Conservation (phyloP, 1,140 invertebrate species). For the Pinna nobilis region DNA sequence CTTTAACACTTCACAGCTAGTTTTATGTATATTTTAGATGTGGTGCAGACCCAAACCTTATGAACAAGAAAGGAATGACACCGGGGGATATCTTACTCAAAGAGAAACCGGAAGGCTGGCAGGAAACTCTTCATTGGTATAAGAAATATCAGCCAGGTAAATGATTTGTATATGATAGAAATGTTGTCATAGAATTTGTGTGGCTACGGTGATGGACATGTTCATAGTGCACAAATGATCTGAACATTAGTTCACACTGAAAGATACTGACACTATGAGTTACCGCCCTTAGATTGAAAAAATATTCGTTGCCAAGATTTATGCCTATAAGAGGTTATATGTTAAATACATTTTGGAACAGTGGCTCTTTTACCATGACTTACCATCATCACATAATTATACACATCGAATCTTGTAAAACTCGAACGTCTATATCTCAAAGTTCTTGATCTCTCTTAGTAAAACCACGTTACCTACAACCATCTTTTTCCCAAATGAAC, state of each 20-base stretch:
- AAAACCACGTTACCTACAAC: too few species aligned
- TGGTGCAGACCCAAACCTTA: conserved; percentile 40
- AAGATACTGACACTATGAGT: not conserved
- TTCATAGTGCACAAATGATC: not conserved
- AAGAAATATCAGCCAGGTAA: conserved; percentile 51
- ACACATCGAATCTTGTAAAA: too few species aligned
- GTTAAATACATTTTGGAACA: too few species aligned
- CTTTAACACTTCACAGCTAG: not conserved
- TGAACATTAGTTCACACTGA: not conserved
- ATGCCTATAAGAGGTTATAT: too few species aligned
- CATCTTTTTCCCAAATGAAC: too few species aligned
- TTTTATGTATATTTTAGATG: conserved; percentile 34
- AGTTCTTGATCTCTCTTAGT: too few species aligned
- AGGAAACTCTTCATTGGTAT: conserved; percentile 44
- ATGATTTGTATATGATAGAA: not conserved
- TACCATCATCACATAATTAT: too few species aligned
- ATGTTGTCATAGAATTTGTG: not conserved
- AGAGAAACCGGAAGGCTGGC: conserved; percentile 43
- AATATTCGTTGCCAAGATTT: too few species aligned
- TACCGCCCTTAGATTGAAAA: too few species aligned
- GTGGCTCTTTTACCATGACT: too few species aligned
- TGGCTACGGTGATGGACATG: not conserved
- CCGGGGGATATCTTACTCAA: conserved; percentile 40
- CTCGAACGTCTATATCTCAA: too few species aligned
- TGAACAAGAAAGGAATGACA: conserved; percentile 40